These are phyloP conservation scores for Sander vitreus DNA, from an alignment of 2,113 vertebrate species.

Conservation along the genomic window DNA sequence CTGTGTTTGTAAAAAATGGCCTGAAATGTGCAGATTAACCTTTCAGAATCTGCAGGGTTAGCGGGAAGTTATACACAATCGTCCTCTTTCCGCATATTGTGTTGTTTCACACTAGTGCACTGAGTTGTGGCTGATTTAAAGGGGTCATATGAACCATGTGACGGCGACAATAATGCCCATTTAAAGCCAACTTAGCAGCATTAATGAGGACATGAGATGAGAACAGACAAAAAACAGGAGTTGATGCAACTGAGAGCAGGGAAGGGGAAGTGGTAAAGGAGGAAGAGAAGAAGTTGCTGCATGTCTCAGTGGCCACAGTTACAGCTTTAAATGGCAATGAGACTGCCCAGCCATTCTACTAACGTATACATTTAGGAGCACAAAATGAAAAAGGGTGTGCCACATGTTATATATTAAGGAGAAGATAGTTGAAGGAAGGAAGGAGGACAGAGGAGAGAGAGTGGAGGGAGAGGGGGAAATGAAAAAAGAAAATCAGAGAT, in stretches of 20 bases:
- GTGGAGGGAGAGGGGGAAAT: not conserved
- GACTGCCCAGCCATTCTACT: not conserved
- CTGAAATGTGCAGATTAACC: not conserved
- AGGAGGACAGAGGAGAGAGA: not conserved
- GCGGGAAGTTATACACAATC: not conserved
- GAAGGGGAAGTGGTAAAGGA: conserved; percentile 66
- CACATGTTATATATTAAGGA: not conserved
- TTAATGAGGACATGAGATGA: conserved; percentile 36
- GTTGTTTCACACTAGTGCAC: not conserved
- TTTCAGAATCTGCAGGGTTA: not conserved
- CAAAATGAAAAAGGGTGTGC: not conserved
- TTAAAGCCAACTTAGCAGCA: conserved; percentile 49
- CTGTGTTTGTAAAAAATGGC: not conserved
- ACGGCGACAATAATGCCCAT: conserved; percentile 17
- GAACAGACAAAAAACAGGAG: not conserved
- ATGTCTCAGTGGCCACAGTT: conserved; percentile 15
- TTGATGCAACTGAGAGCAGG: conserved; percentile 47
- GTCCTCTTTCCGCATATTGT: not conserved
- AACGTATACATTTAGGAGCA: not conserved
- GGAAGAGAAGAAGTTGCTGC: conserved; percentile 53
- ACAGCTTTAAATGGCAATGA: conserved; percentile 42
- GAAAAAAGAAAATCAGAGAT: not conserved
- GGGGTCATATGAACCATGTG: not conserved
- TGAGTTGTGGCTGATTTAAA: conserved; percentile 14
- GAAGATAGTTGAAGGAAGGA: not conserved